Conservation (phyloP, 2,888 invertebrate species). For the Diaperis boleti region DNA sequence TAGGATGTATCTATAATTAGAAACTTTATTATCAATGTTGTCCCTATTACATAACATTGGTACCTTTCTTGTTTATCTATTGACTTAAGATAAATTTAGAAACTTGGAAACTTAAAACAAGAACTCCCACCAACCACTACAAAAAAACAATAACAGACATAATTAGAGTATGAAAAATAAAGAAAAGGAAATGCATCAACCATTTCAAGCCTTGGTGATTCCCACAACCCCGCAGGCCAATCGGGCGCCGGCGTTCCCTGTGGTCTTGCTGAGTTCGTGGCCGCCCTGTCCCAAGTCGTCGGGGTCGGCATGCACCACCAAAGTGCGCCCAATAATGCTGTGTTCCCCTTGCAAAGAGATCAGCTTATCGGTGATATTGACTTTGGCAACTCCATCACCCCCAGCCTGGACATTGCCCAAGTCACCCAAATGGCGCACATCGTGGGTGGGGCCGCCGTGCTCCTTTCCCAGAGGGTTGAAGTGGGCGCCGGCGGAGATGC, state of each 20-base stretch:
- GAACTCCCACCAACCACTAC: not conserved
- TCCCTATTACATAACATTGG: conserved; percentile 2
- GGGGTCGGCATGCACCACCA: conserved; percentile 92
- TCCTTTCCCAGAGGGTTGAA: conserved; percentile 87
- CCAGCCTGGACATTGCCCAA: conserved; percentile 77
- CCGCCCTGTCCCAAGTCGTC: conserved; percentile 96
- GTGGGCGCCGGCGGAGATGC: conserved; percentile 94
- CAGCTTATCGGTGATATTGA: conserved; percentile 73
- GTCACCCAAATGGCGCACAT: conserved; percentile 88
- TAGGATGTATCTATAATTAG: conserved; percentile 1
- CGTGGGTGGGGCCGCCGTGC: conserved; percentile 85
- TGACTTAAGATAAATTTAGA: conserved; percentile 1
- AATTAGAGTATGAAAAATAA: not conserved
- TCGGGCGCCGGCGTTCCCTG: conserved; percentile 95
- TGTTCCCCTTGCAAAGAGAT: conserved; percentile 78
- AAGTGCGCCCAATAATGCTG: conserved; percentile 85
- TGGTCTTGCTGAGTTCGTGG: conserved; percentile 91
- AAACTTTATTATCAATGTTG: not conserved
- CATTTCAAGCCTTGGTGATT: conserved; percentile 68
- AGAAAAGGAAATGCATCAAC: not conserved
- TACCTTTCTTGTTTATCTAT: not conserved
- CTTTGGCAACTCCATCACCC: conserved; percentile 74
- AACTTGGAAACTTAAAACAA: not conserved
- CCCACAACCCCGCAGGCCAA: conserved; percentile 92
- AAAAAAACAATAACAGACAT: not conserved